Evolutionary conservation across 2,888 invertebrate genomes (phyloP), one percentile per base, ranked within the genome.

Genomic region (Drosophila setosimentum): DNA sequence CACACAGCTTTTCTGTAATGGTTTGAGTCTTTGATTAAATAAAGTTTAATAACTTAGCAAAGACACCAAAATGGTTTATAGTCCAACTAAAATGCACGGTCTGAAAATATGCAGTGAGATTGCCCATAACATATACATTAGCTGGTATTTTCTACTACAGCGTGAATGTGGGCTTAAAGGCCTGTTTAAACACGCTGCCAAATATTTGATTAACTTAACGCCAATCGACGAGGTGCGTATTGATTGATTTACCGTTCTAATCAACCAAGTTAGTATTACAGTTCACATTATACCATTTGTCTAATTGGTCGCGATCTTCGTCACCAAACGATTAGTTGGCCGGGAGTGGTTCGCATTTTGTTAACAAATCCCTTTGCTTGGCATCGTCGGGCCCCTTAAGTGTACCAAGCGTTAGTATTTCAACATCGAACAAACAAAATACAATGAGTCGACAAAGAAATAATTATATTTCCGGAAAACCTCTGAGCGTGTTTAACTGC

Each of bases 41-140:
- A 2, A 24, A 24, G 5, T 10, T 29, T 18, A 5, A 27, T 24
- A 11, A 21, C 51, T 51, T 51, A 51, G 51, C 35, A 21, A 16
- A 51, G 33, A 11, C 60, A 51, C 27, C 18, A 2, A 27, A 11
- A 33, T 7, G 30, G 16, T 18, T 10, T 18, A 45, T 2, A 1
- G 27, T 24, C 35, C 16, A 21, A 29, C 7, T 29, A 0, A 21
- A 29, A 16, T n/a, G 11, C 16, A 7, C 42, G 21, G 29, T 42
- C 29, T 2, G 21, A 57, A 11, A 40, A 49, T 49, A 68, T 55
- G 68, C 68, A 33, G 1, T 2, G 16, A 16, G 2, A 13, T 48
- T 35, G 5, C 4, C 5, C 16, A 18, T 3, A 35, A 21, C 16
- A n/a, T 3, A 16, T 21, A 7, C 13, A 21, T 18, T 27, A 29